phyloP scores from a whole-genome alignment of 2,888 invertebrate species.

The Stenotaenia linearis region DNA sequence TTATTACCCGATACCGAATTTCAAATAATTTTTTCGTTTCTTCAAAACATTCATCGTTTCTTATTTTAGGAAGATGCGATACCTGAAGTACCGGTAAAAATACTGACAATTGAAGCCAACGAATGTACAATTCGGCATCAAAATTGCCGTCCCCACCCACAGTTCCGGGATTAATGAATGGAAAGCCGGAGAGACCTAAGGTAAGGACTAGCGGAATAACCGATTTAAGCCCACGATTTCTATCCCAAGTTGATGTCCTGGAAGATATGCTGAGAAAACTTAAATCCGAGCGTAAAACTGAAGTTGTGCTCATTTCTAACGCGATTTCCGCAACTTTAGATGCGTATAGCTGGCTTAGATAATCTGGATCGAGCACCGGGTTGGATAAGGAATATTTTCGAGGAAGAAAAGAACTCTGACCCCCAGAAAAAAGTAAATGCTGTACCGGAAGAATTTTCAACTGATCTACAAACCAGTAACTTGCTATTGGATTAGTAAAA shows the following conservation, averaged over 20 bases:
- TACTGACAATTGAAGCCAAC: slow-evolving; percentile 85
- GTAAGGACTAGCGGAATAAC: slow-evolving; percentile 82
- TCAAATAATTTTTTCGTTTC: slow-evolving; percentile 50
- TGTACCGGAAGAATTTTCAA: slow-evolving; percentile 69
- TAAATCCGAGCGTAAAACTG: slow-evolving; percentile 57
- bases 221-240: slow-evolving; percentile 58
- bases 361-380: slow-evolving; percentile 70
- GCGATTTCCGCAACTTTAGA: slow-evolving; percentile 47
- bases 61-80: slow-evolving; percentile 81
- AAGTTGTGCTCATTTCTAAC: slow-evolving; percentile 69
- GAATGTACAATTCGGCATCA: slow-evolving; percentile 73
- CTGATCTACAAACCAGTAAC: slow-evolving; percentile 72
- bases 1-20: slow-evolving; percentile 57
- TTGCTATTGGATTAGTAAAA: slow-evolving; percentile 72
- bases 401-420: slow-evolving; percentile 78
- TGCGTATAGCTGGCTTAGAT: slow-evolving; percentile 58
- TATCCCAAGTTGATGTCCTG: slow-evolving; percentile 78
- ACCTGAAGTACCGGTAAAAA: slow-evolving; percentile 90
- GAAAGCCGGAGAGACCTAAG: slow-evolving; percentile 85
- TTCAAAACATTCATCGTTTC: slow-evolving; percentile 59
- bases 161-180: slow-evolving; percentile 86
- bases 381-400: slow-evolving; percentile 68
- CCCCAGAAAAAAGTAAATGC: slow-evolving; percentile 72
- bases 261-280: slow-evolving; percentile 80
- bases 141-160: slow-evolving; percentile 76